phyloP scores from a whole-genome alignment of 1,140 invertebrate species.

The Drosophila sucinea region DNA sequence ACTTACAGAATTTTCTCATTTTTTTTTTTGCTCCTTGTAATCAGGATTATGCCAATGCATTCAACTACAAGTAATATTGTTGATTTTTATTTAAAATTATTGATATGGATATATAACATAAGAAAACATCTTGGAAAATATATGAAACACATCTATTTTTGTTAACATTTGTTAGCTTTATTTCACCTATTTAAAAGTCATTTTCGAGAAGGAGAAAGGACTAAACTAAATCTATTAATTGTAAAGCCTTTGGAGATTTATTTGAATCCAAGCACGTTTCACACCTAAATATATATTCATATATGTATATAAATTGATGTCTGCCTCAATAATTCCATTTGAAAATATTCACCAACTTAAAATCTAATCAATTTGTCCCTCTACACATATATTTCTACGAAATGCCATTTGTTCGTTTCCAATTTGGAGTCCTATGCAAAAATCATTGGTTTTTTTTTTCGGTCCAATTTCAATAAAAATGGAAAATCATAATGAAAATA shows the following conservation, averaged over 20 bases:
- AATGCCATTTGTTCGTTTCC: neutral
- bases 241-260: too few species aligned
- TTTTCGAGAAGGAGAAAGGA: too few species aligned
- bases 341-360: neutral
- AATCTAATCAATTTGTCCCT: slow-evolving; percentile 1
- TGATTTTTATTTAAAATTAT: neutral
- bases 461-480: slow-evolving; percentile 24
- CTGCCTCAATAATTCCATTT: neutral
- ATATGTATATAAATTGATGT: neutral
- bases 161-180: too few species aligned
- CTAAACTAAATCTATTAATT: too few species aligned
- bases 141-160: too few species aligned
- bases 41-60: neutral
- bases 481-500: slow-evolving; percentile 25
- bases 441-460: neutral
- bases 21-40: neutral
- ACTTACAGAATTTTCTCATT: neutral
- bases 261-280: too few species aligned
- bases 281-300: too few species aligned
- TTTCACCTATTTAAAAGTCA: too few species aligned
- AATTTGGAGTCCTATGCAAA: neutral
- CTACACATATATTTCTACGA: neutral
- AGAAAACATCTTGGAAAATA: too few species aligned
- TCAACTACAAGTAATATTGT: neutral
- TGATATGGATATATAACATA: too few species aligned